Base-by-base conservation (phyloP, 2,113 vertebrate species). In the Anarrhichthys ocellatus region DNA sequence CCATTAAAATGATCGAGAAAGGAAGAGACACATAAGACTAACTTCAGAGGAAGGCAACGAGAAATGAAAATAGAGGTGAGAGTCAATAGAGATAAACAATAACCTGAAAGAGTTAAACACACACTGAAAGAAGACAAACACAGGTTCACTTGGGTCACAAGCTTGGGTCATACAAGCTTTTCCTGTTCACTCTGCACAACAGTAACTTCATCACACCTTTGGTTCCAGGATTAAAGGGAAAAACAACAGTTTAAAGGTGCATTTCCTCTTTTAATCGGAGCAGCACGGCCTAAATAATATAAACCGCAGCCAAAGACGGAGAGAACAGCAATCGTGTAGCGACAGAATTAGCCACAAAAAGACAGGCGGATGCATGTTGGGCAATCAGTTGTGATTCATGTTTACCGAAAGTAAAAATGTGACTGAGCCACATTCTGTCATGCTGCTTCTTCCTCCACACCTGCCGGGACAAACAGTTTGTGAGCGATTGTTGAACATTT, bases 81-180 rank as follows among this genome's bases (percentile, higher is more conserved):
- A 81, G 36, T 24, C 2, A n/a, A 69, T 0, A 73, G 56, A 83
- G 80, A 67, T 17, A 70, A 82, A 66, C 32, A 24, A 11, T 42
- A 32, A 69, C 24, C 40, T 65, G 32, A 81, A 50, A 48, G 74
- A 79, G 61, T 58, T 72, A 58, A 66, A 78, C 29, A 15, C n/a
- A 29, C 22, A 62, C 61, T 2, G n/a, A 44, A 15, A n/a, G 38
- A 44, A 71, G 59, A 85, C 62, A 88, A 87, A 84, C 81, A 89
- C 14, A 1, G 50, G 78, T 62, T 73, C 67, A 84, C 29, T 15
- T 15, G 18, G 65, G 29, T 75, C 81, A 91, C 82, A 82, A 81
- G 89, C 81, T 50, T n/a, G n/a, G n/a, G 90, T 67, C 13, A 4
- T 64, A 80, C 93, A 78, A 67, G 93, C 84, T 91, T 90, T 91